Conservation (phyloP, 2,113 vertebrate species). For the Corythoichthys haematopterus region DNA sequence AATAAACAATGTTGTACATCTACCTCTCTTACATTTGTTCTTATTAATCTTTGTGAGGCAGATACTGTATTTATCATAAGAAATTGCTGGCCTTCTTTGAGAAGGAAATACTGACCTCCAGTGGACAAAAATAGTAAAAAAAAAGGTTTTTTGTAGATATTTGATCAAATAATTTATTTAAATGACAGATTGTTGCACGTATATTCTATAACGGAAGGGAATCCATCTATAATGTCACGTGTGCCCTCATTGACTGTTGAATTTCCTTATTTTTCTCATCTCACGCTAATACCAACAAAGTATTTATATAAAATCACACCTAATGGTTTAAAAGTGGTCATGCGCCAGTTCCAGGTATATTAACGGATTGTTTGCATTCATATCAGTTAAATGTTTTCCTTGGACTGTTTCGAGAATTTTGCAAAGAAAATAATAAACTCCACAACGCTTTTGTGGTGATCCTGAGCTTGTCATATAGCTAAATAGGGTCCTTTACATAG, state of each 20-base stretch:
- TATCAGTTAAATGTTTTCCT: too few species aligned
- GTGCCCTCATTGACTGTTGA: too few species aligned
- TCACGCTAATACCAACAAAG: too few species aligned
- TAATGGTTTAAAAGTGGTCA: too few species aligned
- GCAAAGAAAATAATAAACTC: neutral
- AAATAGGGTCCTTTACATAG: neutral
- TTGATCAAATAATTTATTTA: neutral
- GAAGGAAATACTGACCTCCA: conserved; percentile 28
- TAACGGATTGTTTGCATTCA: too few species aligned
- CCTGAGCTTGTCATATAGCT: neutral
- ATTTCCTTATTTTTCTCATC: too few species aligned
- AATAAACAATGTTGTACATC: too few species aligned
- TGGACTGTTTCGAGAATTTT: neutral
- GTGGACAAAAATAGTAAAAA: conserved; percentile 21
- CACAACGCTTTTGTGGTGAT: neutral
- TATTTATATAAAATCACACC: too few species aligned
- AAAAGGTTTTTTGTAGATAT: neutral
- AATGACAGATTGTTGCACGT: neutral
- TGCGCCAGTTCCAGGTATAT: too few species aligned
- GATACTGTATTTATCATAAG: too few species aligned
- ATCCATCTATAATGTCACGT: neutral
- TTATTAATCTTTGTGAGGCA: too few species aligned
- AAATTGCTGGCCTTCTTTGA: neutral
- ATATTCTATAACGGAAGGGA: neutral
- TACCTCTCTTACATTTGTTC: too few species aligned